phyloP scores from a whole-genome alignment of 2,888 invertebrate genomes.

The Drosophila rubida region DNA sequence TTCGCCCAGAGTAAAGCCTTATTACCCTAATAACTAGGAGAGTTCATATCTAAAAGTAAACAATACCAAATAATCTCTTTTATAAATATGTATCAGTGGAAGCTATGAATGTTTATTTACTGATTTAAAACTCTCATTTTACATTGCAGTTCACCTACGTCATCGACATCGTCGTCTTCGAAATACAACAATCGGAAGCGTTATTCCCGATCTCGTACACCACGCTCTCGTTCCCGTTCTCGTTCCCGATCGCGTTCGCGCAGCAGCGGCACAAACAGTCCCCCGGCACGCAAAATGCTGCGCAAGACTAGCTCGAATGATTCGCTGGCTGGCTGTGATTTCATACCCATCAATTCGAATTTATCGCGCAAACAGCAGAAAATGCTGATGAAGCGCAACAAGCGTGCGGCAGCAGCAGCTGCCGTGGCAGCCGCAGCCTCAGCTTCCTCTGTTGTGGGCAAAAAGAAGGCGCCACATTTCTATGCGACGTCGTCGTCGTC shows the following conservation, averaged over 20 bases:
- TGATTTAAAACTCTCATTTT: not conserved
- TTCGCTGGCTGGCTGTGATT: slow-evolving; percentile 81
- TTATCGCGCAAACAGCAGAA: slow-evolving; percentile 83
- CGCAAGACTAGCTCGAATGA: slow-evolving; percentile 83
- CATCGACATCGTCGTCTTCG: slow-evolving; percentile 61
- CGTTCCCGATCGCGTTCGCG: slow-evolving; percentile 86
- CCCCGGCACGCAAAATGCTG: slow-evolving; percentile 62
- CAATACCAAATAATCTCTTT: no score
- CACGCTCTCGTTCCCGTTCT: slow-evolving; percentile 63
- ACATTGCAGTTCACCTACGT: slow-evolving; percentile 73
- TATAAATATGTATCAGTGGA: no score
- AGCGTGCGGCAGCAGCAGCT: slow-evolving; percentile 66
- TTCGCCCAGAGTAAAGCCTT: no score
- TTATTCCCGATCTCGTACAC: slow-evolving; percentile 65
- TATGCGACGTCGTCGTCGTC: slow-evolving; percentile 88
- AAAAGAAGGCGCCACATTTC: slow-evolving; percentile 86
- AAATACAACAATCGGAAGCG: slow-evolving; percentile 75
- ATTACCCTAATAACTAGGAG: no score
- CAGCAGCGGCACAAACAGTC: slow-evolving; percentile 51
- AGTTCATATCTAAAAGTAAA: no score
- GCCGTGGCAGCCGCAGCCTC: slow-evolving; percentile 53
- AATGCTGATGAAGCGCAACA: slow-evolving; percentile 83
- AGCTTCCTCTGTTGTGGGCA: slow-evolving; percentile 66
- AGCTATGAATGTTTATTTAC: no score
- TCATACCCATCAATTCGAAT: slow-evolving; percentile 77